Percentiles rank a stretch among this genome's conserved stretches.
Evolutionary conservation across 2,113 vertebrate species (phyloP).

Genomic region (Procavia capensis): DNA sequence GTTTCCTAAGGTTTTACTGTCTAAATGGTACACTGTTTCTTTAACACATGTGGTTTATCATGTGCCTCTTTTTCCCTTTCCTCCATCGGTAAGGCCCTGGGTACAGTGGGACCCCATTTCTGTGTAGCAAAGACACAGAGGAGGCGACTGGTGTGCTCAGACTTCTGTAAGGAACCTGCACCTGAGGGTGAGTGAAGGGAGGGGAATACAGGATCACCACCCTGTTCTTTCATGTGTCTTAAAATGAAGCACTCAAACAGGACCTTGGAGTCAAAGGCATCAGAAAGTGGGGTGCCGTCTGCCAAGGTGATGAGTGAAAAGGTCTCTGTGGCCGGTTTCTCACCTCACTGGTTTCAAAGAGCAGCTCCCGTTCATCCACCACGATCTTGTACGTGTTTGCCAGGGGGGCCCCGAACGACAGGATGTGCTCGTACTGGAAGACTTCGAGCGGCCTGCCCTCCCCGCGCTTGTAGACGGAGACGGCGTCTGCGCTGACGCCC

Average conservation of each 20-base stretch:
- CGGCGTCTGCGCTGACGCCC: slow-evolving; percentile 94
- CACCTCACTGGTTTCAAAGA: slow-evolving; percentile 97
- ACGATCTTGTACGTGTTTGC: slow-evolving; percentile 96
- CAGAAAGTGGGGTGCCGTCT: accelerated
- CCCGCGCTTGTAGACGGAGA: slow-evolving; percentile 97
- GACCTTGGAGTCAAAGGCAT: not conserved
- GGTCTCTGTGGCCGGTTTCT: not conserved
- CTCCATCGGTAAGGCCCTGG: not conserved
- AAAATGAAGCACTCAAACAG: not conserved
- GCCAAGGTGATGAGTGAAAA: accelerated
- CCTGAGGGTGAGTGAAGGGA: too few species aligned
- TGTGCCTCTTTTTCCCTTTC: not conserved
- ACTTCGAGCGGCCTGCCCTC: slow-evolving; percentile 95
- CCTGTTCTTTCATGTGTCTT: accelerated
- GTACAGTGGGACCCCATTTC: not conserved
- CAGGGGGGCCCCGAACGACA: slow-evolving; percentile 96
- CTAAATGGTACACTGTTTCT: not conserved
- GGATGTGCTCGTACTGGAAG: slow-evolving; percentile 96
- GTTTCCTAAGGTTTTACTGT: not conserved
- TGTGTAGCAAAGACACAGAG: not conserved
- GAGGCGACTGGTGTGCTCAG: not conserved
- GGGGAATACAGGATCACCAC: accelerated
- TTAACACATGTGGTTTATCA: not conserved
- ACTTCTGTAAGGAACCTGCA: accelerated
- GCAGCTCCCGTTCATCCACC: slow-evolving; percentile 95